phyloP scores from a whole-genome alignment of 2,888 invertebrate genomes.

The Eucera pruinosa region DNA sequence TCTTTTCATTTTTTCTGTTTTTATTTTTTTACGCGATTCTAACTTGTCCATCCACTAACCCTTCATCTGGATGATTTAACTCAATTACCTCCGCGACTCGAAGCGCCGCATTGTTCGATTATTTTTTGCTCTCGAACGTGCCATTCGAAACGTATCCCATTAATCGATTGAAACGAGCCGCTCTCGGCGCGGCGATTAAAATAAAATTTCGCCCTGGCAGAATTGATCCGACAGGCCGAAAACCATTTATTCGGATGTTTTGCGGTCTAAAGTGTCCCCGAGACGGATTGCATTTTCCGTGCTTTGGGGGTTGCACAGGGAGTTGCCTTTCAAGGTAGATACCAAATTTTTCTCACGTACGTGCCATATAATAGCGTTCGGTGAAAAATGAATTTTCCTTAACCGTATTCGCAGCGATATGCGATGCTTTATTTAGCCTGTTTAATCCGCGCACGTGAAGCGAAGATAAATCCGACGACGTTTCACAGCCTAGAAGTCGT shows the following conservation, averaged over 20 bases:
- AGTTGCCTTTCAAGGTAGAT: constrained; percentile 5
- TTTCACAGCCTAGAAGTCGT: constrained; percentile 12
- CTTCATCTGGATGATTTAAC: not conserved
- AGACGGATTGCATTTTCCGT: constrained; percentile 38
- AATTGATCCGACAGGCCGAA: constrained; percentile 8
- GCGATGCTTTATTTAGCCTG: constrained; percentile 49
- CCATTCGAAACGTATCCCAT: not conserved
- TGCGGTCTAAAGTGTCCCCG: constrained; percentile 14
- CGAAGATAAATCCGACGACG: constrained; percentile 51
- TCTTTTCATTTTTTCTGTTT: no score
- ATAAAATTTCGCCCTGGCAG: constrained; percentile 5
- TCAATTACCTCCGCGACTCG: not conserved
- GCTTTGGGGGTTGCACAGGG: not conserved
- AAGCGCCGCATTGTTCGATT: not conserved
- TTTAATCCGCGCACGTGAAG: constrained; percentile 45
- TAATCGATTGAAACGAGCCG: not conserved
- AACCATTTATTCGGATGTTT: constrained; percentile 29
- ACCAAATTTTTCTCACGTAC: constrained; percentile 53
- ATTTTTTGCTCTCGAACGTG: not conserved
- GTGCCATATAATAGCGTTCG: constrained; percentile 15
- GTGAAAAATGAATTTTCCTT: constrained; percentile 54
- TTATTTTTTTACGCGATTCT: no score
- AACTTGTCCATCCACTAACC: not conserved
- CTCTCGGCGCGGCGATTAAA: not conserved
- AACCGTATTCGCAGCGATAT: constrained; percentile 41